Conservation (phyloP, 2,113 vertebrate species). For the Pimephales promelas region DNA sequence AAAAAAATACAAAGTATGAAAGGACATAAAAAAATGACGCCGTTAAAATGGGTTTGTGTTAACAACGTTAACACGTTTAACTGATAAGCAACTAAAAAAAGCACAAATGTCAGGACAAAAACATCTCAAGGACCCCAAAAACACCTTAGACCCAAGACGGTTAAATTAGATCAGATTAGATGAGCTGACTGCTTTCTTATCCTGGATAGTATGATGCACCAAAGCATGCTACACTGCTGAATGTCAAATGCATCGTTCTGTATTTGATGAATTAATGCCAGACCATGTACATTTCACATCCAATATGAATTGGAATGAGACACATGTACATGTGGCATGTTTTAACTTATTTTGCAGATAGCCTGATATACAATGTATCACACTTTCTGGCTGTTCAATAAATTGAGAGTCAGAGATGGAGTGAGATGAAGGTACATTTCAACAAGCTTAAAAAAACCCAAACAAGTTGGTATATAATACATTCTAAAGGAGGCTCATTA, state of each 20-base stretch:
- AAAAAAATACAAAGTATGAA: too few species aligned
- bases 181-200: background rate
- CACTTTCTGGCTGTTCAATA: background rate
- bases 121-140: too few species aligned
- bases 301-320: background rate
- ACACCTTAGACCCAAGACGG: too few species aligned
- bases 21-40: too few species aligned
- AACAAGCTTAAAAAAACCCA: constrained; percentile 9
- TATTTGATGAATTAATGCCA: constrained; percentile 2
- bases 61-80: too few species aligned
- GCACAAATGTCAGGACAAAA: too few species aligned
- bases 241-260: background rate
- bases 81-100: too few species aligned
- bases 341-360: background rate
- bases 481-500: constrained; percentile 49
- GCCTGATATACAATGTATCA: background rate
- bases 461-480: constrained; percentile 46
- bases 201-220: background rate
- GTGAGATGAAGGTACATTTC: constrained; percentile 28
- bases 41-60: too few species aligned
- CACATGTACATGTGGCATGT: background rate
- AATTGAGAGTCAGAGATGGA: background rate
- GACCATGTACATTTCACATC: background rate
- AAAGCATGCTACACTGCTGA: background rate
- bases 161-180: background rate